Conservation (phyloP, 2,888 invertebrate species). For the Nysson spinosus region DNA sequence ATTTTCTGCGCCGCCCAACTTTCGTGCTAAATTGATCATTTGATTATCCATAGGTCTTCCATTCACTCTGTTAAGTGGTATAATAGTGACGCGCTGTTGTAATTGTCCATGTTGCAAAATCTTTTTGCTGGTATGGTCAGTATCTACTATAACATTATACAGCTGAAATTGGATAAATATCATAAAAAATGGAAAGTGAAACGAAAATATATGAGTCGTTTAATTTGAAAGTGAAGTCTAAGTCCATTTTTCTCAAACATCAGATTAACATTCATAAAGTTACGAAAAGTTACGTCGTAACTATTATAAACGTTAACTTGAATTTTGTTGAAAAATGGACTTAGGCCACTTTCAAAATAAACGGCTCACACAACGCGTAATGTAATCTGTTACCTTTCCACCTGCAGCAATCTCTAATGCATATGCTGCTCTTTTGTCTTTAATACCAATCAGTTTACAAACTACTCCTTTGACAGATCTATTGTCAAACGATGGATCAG, state of each 20-base stretch:
- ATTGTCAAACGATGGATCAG: constrained; percentile 85
- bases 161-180: constrained; percentile 80
- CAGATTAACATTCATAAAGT: too few species aligned
- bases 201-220: too few species aligned
- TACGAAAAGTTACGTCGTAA: too few species aligned
- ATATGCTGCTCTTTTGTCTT: constrained; percentile 83
- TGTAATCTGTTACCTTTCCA: constrained; percentile 81
- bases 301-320: too few species aligned
- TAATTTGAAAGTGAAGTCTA: too few species aligned
- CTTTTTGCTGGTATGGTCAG: constrained; percentile 89
- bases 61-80: constrained; percentile 93
- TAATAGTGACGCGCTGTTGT: constrained; percentile 89
- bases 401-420: constrained; percentile 93
- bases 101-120: constrained; percentile 90
- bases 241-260: too few species aligned
- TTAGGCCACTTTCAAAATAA: too few species aligned
- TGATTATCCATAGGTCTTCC: constrained; percentile 81
- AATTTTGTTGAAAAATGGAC: too few species aligned
- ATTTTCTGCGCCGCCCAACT: constrained; percentile 87
- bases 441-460: constrained; percentile 87
- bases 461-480: constrained; percentile 86
- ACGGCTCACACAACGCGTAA: constrained; percentile 6
- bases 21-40: constrained; percentile 83
- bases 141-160: constrained; percentile 94
- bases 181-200: constrained; percentile 11